Conservation (phyloP, 2,888 invertebrate species). For the Drosophila hawaiiensis region DNA sequence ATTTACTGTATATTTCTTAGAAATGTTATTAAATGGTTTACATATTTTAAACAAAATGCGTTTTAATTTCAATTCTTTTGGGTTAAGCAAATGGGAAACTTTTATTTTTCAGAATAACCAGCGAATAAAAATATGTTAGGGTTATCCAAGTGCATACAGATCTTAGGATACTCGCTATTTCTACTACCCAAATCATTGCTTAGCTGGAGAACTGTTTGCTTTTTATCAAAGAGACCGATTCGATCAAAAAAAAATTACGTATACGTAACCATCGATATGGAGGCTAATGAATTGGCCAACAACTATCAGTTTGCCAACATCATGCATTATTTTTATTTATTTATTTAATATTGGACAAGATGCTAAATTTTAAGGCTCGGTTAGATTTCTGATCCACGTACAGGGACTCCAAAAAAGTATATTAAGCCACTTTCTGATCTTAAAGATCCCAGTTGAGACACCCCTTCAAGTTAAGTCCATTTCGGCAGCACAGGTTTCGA, state of each 20-base stretch:
- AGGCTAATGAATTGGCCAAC: neutral
- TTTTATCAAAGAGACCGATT: neutral
- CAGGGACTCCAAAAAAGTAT: neutral
- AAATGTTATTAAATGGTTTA: constrained; percentile 62
- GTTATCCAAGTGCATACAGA: neutral
- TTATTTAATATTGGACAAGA: neutral
- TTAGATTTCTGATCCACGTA: neutral
- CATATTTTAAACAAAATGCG: constrained; percentile 48
- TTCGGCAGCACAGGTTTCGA: too few species aligned
- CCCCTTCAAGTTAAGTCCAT: too few species aligned
- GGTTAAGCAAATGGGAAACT: neutral
- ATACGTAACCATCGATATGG: neutral
- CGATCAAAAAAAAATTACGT: neutral
- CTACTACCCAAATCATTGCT: neutral
- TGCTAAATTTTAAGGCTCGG: neutral
- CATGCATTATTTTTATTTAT: neutral
- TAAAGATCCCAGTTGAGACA: too few species aligned
- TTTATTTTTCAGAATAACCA: neutral
- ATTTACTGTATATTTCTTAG: constrained; percentile 61
- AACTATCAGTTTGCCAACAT: neutral
- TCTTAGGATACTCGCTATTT: neutral
- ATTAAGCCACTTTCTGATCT: neutral
- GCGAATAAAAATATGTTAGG: too few species aligned
- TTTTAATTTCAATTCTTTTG: constrained; percentile 1
- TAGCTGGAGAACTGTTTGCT: neutral